Conservation (phyloP, 2,888 invertebrate genomes). For the Drosophila dives region DNA sequence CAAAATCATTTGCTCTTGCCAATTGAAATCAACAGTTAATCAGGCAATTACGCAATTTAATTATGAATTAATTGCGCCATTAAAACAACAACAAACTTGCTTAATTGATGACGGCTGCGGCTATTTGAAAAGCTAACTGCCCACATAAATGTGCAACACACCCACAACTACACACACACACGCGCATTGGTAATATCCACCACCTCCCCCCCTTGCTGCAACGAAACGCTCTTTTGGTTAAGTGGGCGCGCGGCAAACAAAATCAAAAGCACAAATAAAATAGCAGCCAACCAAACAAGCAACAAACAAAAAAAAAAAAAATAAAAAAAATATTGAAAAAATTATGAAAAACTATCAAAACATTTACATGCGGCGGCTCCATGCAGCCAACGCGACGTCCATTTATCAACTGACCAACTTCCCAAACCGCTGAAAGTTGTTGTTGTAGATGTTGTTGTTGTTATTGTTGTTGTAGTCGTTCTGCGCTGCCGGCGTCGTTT, state of each 20-base stretch:
- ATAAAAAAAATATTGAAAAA: constrained; percentile 50
- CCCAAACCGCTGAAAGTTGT: constrained; percentile 42
- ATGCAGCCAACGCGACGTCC: constrained; percentile 65
- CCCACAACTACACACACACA: constrained; percentile 30
- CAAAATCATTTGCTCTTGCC: not conserved
- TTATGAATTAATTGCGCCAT: constrained; percentile 77
- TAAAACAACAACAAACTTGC: constrained; percentile 67
- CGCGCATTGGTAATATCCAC: constrained; percentile 16
- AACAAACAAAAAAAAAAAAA: constrained; percentile 37
- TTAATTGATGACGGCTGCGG: constrained; percentile 71
- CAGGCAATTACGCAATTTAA: constrained; percentile 77
- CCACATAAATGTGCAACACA: constrained; percentile 73
- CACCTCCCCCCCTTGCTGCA: not conserved
- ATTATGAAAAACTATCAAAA: constrained; percentile 81
- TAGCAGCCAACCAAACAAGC: constrained; percentile 52
- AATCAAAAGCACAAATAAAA: constrained; percentile 73
- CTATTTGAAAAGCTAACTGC: constrained; percentile 71
- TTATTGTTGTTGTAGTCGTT: constrained; percentile 44
- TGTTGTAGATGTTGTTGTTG: constrained; percentile 53
- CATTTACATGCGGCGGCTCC: constrained; percentile 72
- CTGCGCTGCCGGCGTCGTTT: constrained; percentile 71
- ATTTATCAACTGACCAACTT: constrained; percentile 80
- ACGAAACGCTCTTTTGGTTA: constrained; percentile 15
- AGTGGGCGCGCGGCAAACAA: constrained; percentile 53
- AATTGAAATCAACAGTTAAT: constrained; percentile 60